Percentiles rank a stretch among this genome's conserved stretches.
Conservation (phyloP, 30 jellyfish, hydroid and myxozoan species). For the Morbakka virulenta region DNA sequence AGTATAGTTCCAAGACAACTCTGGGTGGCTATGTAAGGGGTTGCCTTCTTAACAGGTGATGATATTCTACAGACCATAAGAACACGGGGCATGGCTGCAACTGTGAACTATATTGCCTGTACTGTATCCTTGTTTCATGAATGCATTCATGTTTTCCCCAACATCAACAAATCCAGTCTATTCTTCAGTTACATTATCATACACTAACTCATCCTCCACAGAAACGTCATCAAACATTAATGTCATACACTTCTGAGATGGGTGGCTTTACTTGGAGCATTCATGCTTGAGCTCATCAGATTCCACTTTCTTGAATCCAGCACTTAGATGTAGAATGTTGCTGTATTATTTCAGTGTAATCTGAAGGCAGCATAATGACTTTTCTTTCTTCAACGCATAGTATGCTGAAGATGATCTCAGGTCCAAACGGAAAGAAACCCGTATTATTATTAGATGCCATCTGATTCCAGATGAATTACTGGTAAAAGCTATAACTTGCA, state of each 20-base stretch:
- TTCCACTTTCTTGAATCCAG: conserved; percentile 31
- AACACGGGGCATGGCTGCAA: conserved; percentile 28
- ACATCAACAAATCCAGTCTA: conserved; percentile 28
- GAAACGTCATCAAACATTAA: conserved; percentile 31
- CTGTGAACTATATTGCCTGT: conserved; percentile 12
- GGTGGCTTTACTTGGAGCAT: conserved; percentile 8
- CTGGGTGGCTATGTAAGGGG: conserved; percentile 29
- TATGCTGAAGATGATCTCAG: conserved; percentile 44
- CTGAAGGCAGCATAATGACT: conserved; percentile 26
- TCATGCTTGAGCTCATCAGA: conserved; percentile 30
- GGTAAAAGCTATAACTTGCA: conserved; percentile 23
- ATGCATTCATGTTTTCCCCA: conserved; percentile 26
- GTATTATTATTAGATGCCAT: conserved; percentile 28
- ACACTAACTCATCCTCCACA: conserved; percentile 30
- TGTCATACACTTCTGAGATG: conserved; percentile 22
- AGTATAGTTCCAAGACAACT: conserved; percentile 1
- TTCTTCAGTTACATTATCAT: conserved; percentile 14
- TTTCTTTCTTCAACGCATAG: conserved; percentile 33
- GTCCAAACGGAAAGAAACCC: conserved; percentile 9
- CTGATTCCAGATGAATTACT: conserved; percentile 11
- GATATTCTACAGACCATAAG: conserved; percentile 14
- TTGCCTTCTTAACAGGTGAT: conserved; percentile 20
- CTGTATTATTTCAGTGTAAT: conserved; percentile 15
- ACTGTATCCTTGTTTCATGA: conserved; percentile 8
- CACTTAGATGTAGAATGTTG: conserved; percentile 41